Evolutionary conservation across 2,888 invertebrate genomes (phyloP), one percentile per base, ranked within the genome.

Genomic region (Cephus nigrinus): DNA sequence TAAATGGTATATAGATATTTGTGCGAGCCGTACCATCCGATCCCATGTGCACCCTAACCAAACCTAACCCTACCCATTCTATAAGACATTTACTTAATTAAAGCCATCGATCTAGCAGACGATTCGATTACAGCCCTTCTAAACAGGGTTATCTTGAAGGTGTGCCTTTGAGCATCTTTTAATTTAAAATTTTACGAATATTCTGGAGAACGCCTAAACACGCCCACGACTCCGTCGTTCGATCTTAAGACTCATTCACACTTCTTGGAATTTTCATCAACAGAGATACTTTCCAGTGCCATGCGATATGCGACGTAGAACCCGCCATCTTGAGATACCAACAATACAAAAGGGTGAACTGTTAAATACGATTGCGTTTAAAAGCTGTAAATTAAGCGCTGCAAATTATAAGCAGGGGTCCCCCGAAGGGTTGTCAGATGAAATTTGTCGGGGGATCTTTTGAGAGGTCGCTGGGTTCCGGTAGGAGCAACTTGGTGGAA

Each of bases 81-180:
- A 75, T 80, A 82, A 86, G 85, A 86, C 83, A 80, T 83, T 84
- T 80, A 80, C 84, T 85, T 85, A 85, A 85, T 85, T 85, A 85
- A 85, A 85, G 73, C 84, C 86, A 85, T 85, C 84, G 86, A 86
- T 86, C 86, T 78, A 74, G 79, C 82, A 82, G 80, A 81, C 82
- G 85, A 85, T 86, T 86, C 85, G 84, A 82, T 83, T 80, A 68
- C 74, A 12, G 55, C 23, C 23, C 55, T 23, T 55, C 9, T 23
- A 23, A 55, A 55, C 23, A 23, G 9, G 9, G 9, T 0, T 55
- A 9, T 0, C 55, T 55, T 9, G 0, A 23, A 23, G 55, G 55
- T 55, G 55, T 23, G 40, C 5, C 55, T 55, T 15, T 55, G 55
- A 23, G 9, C 15, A 55, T 23, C 2, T 1, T 55, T 23, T 9